phyloP scores from a whole-genome alignment of 2,113 vertebrate species.

The Oreochromis spilurus region DNA sequence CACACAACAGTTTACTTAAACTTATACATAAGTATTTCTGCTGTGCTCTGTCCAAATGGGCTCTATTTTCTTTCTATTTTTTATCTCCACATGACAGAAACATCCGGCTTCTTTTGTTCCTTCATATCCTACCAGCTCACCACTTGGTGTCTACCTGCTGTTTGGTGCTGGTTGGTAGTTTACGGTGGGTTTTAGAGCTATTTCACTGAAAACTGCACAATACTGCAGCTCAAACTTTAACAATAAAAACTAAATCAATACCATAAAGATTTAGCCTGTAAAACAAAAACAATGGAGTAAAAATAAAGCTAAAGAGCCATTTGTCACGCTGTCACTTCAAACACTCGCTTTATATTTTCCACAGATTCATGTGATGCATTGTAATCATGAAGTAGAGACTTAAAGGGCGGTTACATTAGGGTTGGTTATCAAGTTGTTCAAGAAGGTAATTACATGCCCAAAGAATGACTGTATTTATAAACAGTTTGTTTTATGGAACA shows the following conservation, averaged over 20 bases:
- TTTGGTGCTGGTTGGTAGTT: background rate
- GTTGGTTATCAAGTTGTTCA: background rate
- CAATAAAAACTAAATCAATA: background rate
- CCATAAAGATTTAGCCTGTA: background rate
- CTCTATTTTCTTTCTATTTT: background rate
- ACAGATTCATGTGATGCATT: background rate
- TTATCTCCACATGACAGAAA: background rate
- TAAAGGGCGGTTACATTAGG: background rate
- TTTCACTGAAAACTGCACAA: background rate
- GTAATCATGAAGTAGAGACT: background rate
- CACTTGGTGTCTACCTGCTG: background rate
- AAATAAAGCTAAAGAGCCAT: background rate
- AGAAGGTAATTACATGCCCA: background rate
- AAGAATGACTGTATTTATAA: background rate
- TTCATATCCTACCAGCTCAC: background rate
- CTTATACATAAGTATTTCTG: background rate
- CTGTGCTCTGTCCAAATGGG: background rate
- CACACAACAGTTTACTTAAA: background rate
- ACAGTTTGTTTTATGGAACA: background rate
- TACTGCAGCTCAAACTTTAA: background rate
- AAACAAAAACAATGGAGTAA: background rate
- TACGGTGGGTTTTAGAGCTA: background rate
- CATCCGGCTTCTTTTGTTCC: background rate
- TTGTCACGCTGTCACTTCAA: background rate
- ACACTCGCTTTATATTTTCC: background rate